Percentiles rank a stretch among this genome's conserved stretches.
Evolutionary conservation across 2,797 vertebrate species (phyloP).

Genomic region (Peromyscus eremicus): DNA sequence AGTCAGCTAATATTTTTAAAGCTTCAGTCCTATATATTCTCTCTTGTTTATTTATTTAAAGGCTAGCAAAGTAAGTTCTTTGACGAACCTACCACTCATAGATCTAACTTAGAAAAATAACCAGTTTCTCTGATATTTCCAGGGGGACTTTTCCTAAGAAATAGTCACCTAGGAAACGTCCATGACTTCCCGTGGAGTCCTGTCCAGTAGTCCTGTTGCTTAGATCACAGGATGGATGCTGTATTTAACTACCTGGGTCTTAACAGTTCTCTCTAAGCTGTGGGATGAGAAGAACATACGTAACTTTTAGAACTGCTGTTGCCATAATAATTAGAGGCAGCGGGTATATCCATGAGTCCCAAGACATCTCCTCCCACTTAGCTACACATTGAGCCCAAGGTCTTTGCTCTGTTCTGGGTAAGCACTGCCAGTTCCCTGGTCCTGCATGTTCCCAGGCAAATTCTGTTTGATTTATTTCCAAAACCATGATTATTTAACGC

Average conservation of each 20-base stretch:
- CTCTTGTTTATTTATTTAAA: not conserved
- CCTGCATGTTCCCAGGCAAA: not conserved
- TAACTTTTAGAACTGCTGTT: not conserved
- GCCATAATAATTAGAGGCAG: not conserved
- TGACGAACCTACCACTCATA: not conserved
- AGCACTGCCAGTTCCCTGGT: not conserved
- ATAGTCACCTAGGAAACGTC: not conserved
- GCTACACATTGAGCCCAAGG: not conserved
- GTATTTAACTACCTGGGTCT: not conserved
- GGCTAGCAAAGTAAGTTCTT: not conserved
- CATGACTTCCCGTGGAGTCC: not conserved
- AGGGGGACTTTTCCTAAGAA: not conserved
- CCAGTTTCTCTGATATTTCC: not conserved
- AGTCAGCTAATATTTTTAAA: not conserved
- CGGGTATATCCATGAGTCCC: not conserved
- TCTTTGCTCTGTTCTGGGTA: not conserved
- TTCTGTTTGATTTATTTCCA: slow-evolving; percentile 29
- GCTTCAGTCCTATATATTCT: not conserved
- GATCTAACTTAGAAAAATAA: slow-evolving; percentile 19
- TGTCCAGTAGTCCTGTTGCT: not conserved
- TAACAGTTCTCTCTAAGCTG: not conserved
- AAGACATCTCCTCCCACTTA: slow-evolving; percentile 9
- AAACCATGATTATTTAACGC: slow-evolving; percentile 35
- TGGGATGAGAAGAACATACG: not conserved
- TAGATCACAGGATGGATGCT: not conserved